A percentile compares a stretch with the other conserved stretches of the same genome.
phyloP scores from a whole-genome alignment of 92 coral and sea anemone genomes.

The Siderastrea radians region DNA sequence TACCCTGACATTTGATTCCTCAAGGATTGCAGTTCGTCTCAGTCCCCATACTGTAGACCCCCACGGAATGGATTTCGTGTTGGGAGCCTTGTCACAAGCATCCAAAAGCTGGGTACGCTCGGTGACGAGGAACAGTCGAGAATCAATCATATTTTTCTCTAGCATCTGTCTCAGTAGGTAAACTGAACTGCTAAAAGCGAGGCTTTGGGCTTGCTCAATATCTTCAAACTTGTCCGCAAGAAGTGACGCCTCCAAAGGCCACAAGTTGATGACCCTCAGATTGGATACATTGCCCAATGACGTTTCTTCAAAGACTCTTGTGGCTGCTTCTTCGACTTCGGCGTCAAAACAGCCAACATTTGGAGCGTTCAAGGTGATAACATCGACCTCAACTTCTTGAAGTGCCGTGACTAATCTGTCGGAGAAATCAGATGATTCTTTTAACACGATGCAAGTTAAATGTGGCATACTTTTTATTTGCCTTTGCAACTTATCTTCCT shows the following conservation, averaged over 20 bases:
- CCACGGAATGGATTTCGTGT: constrained; percentile 57
- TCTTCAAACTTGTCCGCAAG: constrained; percentile 2
- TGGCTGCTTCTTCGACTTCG: constrained; percentile 7
- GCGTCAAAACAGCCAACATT: background rate
- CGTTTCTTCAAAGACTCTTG: background rate
- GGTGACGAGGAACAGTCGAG: constrained; percentile 60
- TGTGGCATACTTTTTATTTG: background rate
- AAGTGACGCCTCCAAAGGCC: constrained; percentile 63
- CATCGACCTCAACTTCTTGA: constrained; percentile 9
- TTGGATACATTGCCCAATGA: background rate
- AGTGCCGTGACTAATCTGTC: constrained; percentile 26
- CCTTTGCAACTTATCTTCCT: constrained; percentile 7
- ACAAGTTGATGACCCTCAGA: constrained; percentile 63
- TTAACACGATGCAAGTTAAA: constrained; percentile 31
- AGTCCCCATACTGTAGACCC: constrained; percentile 74
- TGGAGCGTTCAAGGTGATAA: constrained; percentile 31
- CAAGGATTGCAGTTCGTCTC: constrained; percentile 74
- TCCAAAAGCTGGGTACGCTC: constrained; percentile 44
- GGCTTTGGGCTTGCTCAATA: constrained; percentile 61
- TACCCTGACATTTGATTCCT: background rate
- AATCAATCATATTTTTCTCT: background rate
- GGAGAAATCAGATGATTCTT: constrained; percentile 23
- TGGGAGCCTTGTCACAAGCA: background rate
- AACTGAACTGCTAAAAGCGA: constrained; percentile 59
- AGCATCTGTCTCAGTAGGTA: constrained; percentile 40